These are phyloP conservation scores for Apostichopus californicus DNA, from an alignment of 35 echinoderm and acorn worm genomes.

Conservation along the genomic window DNA sequence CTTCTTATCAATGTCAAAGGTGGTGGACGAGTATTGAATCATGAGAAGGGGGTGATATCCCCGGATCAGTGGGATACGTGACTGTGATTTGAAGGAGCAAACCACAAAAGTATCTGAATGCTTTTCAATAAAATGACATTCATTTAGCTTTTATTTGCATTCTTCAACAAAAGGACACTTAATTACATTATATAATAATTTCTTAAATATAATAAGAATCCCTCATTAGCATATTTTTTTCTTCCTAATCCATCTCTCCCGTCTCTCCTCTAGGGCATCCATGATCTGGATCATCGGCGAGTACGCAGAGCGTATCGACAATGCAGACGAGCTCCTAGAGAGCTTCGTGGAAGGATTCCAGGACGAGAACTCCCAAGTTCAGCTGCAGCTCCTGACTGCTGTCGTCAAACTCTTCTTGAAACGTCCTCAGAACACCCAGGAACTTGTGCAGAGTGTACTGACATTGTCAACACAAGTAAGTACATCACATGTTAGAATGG, in stretches of 20 bases:
- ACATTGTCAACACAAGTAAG: slow-evolving; percentile 95
- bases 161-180: no score
- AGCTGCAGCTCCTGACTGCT: slow-evolving; percentile 89
- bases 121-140: no score
- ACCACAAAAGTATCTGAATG: no score
- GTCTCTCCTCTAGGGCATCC: slow-evolving; percentile 66
- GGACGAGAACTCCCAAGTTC: slow-evolving; percentile 95
- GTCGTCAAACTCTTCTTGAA: slow-evolving; percentile 99
- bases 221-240: no score
- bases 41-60: no score
- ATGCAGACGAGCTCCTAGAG: slow-evolving; percentile 94
- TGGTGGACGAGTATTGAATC: no score
- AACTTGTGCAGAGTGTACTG: slow-evolving; percentile 89
- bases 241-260: not conserved
- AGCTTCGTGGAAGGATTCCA: slow-evolving; percentile 99
- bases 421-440: slow-evolving; percentile 89
- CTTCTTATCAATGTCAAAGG: no score
- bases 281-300: slow-evolving; percentile 99
- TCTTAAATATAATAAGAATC: no score
- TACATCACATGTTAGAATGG: not conserved
- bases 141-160: no score
- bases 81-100: no score
- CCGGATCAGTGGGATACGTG: no score
- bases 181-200: no score
- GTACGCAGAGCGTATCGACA: slow-evolving; percentile 98